Evolutionary conservation across 2,797 vertebrate genomes (phyloP), one percentile per base, ranked within the genome.

Genomic region (Etheostoma nigrum): DNA sequence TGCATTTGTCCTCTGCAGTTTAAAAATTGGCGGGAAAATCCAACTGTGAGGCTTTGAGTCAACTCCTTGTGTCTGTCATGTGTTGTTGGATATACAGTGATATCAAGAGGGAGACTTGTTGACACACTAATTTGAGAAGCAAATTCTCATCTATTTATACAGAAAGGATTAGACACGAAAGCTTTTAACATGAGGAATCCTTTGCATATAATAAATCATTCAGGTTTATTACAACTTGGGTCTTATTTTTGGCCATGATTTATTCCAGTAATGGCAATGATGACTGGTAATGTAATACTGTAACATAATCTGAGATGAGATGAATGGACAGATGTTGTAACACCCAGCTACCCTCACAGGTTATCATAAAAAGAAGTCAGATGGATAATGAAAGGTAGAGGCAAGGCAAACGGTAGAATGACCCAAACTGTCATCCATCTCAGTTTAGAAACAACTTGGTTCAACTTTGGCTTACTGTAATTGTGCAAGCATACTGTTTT

Each of bases 21-120:
- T 9, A 0, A 13, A 76, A 79, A 79, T 58, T 57, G 75, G 36
- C n/a, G 11, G 45, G 72, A 78, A 79, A n/a, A 52, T 52, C 68
- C n/a, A 53, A 25, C 52, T 83, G 78, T 36, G 63, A 78, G 48
- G 52, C 52, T 75, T 53, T 70, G 62, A 74, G 73, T 58, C 5
- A 49, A 21, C 25, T 45, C 64, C 13, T 33, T 36, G 40, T 14
- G 42, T 53, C 60, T 61, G 53, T 83, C 55, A 33, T 49, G 58
- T 48, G 54, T 36, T 58, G 59, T 49, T 44, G 67, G 57, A 74
- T 6, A 13, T 2, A 61, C 42, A 51, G 8, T 25, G 40, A 81
- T 40, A 59, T 47, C 9, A 52, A 42, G 36, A 25, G 16, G 11
- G 44, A 47, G 57, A 40, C 58, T 48, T 52, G 23, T 69, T 30